Conservation (phyloP, 2,797 vertebrate genomes). For the Phrynocephalus guinanensis region DNA sequence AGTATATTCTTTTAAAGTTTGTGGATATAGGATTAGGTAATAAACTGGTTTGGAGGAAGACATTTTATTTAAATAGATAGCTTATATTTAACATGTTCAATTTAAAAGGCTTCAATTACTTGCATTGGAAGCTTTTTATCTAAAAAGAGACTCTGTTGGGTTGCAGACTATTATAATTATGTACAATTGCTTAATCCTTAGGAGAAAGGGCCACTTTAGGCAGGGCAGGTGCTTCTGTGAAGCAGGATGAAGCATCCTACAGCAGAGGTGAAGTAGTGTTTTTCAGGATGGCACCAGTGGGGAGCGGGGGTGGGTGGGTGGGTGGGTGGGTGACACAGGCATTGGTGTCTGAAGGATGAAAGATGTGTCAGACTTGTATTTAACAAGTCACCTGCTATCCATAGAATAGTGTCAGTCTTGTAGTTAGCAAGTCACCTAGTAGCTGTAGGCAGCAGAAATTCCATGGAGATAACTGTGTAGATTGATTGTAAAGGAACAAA, state of each 20-base stretch:
- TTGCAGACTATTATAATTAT: not conserved
- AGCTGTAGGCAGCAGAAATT: not conserved
- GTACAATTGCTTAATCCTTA: too few relatives aligned
- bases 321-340: not conserved
- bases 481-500: not conserved
- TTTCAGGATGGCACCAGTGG: not conserved
- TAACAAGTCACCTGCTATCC: not conserved
- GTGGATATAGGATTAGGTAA: not conserved
- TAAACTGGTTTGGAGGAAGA: not conserved
- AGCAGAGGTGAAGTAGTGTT: not conserved
- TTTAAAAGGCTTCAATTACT: not conserved
- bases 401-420: too few relatives aligned
- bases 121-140: not conserved
- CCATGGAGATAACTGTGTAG: not conserved
- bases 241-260: not conserved
- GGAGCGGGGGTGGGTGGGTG: too few relatives aligned
- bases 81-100: not conserved
- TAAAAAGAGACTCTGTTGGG: not conserved
- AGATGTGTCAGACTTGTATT: not conserved
- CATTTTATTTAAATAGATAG: not conserved
- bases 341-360: not conserved
- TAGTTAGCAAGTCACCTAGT: too few relatives aligned
- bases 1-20: not conserved
- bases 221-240: not conserved
- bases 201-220: not conserved